Evolutionary conservation across 2,797 vertebrate genomes (phyloP).

Genomic region (Syngnathus rostellatus): DNA sequence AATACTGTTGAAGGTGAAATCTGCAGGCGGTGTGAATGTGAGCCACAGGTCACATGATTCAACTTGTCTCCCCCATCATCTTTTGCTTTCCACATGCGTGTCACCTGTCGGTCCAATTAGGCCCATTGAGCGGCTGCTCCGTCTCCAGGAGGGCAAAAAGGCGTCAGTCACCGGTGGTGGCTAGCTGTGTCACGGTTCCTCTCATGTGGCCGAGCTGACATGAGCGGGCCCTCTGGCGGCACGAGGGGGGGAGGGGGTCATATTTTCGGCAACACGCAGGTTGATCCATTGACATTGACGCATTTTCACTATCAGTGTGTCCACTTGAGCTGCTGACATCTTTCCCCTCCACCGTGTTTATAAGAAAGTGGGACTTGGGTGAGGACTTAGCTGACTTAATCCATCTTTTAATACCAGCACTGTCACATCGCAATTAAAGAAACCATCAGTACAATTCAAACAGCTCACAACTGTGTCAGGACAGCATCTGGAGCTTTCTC

Average conservation of each 20-base stretch:
- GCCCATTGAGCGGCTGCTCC: constrained; percentile 19
- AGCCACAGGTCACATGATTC: constrained; percentile 46
- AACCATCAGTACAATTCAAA: background rate
- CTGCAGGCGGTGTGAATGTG: constrained; percentile 25
- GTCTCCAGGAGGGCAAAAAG: constrained; percentile 49
- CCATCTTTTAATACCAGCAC: background rate
- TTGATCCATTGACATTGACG: background rate
- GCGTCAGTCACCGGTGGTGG: constrained; percentile 48
- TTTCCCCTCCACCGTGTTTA: background rate
- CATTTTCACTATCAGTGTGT: background rate
- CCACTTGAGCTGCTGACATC: background rate
- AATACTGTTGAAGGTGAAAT: constrained; percentile 1
- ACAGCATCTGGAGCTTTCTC: no score
- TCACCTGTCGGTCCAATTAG: constrained; percentile 65
- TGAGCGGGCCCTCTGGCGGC: constrained; percentile 9
- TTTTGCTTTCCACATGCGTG: constrained; percentile 56
- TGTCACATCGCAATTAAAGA: background rate
- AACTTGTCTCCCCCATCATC: constrained; percentile 51
- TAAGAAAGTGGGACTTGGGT: background rate
- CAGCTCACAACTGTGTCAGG: background rate
- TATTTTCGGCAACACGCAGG: constrained; percentile 1
- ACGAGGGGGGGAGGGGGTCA: background rate
- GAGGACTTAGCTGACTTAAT: background rate
- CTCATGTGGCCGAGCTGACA: constrained; percentile 44
- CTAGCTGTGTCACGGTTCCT: constrained; percentile 34